Conservation (phyloP, 2,888 invertebrate genomes). For the Sturmia bella region DNA sequence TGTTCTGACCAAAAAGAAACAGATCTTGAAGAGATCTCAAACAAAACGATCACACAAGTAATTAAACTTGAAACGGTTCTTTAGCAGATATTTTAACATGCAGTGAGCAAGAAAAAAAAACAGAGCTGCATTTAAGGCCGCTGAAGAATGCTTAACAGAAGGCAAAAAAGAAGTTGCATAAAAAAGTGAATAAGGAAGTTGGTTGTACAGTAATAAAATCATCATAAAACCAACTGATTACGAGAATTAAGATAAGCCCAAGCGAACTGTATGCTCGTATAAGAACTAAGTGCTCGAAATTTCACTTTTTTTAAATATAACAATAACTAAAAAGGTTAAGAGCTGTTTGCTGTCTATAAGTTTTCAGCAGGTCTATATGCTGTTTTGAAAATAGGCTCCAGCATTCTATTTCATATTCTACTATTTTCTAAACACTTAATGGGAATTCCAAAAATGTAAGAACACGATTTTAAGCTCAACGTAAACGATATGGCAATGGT, state of each 20-base stretch:
- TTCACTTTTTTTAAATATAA: too few species aligned
- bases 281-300: too few species aligned
- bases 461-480: too few species aligned
- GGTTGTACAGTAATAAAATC: conserved; percentile 23
- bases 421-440: too few species aligned
- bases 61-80: conserved; percentile 29
- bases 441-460: too few species aligned
- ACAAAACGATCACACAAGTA: conserved; percentile 34
- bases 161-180: neutral
- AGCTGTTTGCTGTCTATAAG: too few species aligned
- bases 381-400: too few species aligned
- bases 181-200: conserved; percentile 25
- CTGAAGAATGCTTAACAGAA: conserved; percentile 16
- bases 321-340: too few species aligned
- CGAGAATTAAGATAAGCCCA: conserved; percentile 8
- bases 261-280: too few species aligned
- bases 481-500: too few species aligned
- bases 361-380: too few species aligned
- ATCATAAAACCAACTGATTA: conserved; percentile 13
- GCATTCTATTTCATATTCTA: too few species aligned
- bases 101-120: conserved; percentile 18
- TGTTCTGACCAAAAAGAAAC: conserved; percentile 56
- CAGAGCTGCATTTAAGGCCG: neutral
- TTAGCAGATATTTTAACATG: conserved; percentile 2
- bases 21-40: conserved; percentile 53